Base-by-base conservation (phyloP, 2,888 invertebrate genomes). In the Polydrusus cervinus region DNA sequence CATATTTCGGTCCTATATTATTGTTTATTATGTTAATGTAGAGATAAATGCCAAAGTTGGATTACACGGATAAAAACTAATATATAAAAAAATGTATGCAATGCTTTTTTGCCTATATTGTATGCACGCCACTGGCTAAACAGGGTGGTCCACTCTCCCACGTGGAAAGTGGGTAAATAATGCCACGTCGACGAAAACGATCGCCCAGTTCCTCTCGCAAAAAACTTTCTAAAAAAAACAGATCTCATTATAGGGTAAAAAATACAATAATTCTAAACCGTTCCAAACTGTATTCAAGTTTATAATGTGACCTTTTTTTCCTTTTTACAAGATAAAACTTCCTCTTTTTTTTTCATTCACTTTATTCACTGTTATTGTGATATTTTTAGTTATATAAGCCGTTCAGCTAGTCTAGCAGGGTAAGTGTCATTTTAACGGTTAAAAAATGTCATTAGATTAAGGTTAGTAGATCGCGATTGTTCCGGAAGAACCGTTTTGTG, bases 261-360 rank as follows among this genome's bases (percentile, higher is more conserved):
- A 73, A 40, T 25, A 73, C 61, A 73, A 73, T 73, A 67, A 73
- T 73, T 73, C 67, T 73, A 73, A 76, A 75, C 71, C 72, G 71
- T 70, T 73, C 76, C 69, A 76, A 9, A 45, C 6, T 34, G 10
- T 51, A 43, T 38, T 34, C 47, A 70, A 16, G 34, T 60, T 45
- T 10, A n/a, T 61, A 34, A 47, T 64, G 64, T 47, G 43, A 53
- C 62, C 14, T 57, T 57, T n/a, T n/a, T n/a, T n/a, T 57, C 34
- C 55, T 71, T 49, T 34, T 67, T 34, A 67, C 43, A 34, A 16
- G 40, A 40, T 38, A 61, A 61, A 38, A 8, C 61, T 49, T 61
- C 49, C 47, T 38, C 20, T 40, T 61, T 71, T 55, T 34, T 10
- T 10, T 10, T 16, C 55, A 64, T 55, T 53, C 55, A 64, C 64